A percentile compares a stretch with the other conserved stretches of the same genome.
phyloP scores from a whole-genome alignment of 2,113 vertebrate species.

The sheep (Ovis aries) region ARS-UI_Ramb_v3.0 NC_056055.1:195557501-195558000 shows the following conservation, averaged over 20 bases:
- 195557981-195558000: neutral
- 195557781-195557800: neutral
- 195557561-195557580: neutral
- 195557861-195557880: neutral
- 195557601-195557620: neutral
- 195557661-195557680: neutral
- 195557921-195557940: neutral
- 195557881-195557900: neutral
- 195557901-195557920: neutral
- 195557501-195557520: neutral
- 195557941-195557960: neutral
- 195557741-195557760: neutral
- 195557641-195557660: neutral
- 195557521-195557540: neutral
- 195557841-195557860: neutral
- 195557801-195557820: neutral
- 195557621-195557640: neutral
- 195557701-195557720: neutral
- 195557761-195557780: neutral
- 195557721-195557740: neutral
- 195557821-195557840: neutral
- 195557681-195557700: neutral
- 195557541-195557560: neutral
- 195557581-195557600: neutral
- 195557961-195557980: neutral